These are phyloP conservation scores for Plagodis pulveraria DNA, from an alignment of 2,888 invertebrate species.

Conservation along the genomic window DNA sequence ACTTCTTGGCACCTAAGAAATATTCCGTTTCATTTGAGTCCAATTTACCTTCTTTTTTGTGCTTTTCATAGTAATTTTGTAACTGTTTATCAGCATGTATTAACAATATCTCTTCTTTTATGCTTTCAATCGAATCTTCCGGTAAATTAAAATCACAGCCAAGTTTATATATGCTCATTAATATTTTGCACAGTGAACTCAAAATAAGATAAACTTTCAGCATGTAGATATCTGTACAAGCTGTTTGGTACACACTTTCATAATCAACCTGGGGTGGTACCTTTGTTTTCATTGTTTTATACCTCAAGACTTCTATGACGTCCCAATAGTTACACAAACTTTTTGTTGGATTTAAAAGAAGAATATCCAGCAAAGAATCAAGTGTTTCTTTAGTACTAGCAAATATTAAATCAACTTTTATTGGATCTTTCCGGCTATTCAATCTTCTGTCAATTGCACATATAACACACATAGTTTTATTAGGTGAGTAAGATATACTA, in stretches of 20 bases:
- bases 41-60: constrained; percentile 38
- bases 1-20: constrained; percentile 54
- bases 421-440: constrained; percentile 53
- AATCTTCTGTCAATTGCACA: constrained; percentile 56
- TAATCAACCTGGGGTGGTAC: constrained; percentile 55
- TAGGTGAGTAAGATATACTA: constrained; percentile 55
- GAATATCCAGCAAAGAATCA: constrained; percentile 43
- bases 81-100: constrained; percentile 54
- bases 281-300: constrained; percentile 60
- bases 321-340: constrained; percentile 64
- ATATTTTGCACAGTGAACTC: constrained; percentile 47
- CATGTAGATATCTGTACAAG: constrained; percentile 54
- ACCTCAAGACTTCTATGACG: constrained; percentile 63
- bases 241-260: constrained; percentile 48
- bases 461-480: constrained; percentile 53
- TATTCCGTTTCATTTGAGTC: constrained; percentile 50
- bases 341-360: constrained; percentile 59
- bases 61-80: constrained; percentile 43
- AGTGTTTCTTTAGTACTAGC: constrained; percentile 43
- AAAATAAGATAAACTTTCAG: constrained; percentile 66
- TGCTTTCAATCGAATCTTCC: constrained; percentile 51
- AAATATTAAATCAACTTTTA: constrained; percentile 58
- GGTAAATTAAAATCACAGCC: constrained; percentile 45
- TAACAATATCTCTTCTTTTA: constrained; percentile 63
- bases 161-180: constrained; percentile 50